A percentile compares a stretch with the other conserved stretches of the same genome.
Conservation (phyloP, 2,113 vertebrate genomes). For the Salvelinus alpinus region DNA sequence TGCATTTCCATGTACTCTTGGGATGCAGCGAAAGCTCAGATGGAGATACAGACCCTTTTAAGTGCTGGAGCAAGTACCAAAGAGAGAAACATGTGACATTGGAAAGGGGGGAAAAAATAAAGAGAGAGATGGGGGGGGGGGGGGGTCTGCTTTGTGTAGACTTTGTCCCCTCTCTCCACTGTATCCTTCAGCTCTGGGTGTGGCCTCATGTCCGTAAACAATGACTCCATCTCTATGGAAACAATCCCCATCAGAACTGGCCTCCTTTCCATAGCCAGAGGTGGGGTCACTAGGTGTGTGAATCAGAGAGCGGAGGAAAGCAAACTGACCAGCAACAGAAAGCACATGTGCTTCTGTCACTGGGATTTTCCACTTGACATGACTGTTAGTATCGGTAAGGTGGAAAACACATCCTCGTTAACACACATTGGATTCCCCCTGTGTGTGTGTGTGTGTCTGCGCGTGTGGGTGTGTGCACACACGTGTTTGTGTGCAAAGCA, state of each 20-base stretch:
- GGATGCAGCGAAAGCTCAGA: slow-evolving; percentile 1
- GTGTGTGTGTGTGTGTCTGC: slow-evolving; percentile 41
- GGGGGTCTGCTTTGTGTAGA: not conserved
- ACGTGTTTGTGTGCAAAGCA: not conserved
- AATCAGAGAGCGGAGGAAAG: too few species aligned
- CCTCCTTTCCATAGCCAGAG: slow-evolving; percentile 11
- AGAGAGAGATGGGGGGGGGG: not conserved
- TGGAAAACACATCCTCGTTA: too few species aligned
- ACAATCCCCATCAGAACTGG: not conserved
- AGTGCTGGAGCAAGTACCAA: slow-evolving; percentile 5
- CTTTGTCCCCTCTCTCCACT: not conserved
- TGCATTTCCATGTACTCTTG: not conserved
- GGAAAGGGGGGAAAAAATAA: not conserved
- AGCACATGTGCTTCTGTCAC: too few species aligned
- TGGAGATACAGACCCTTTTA: not conserved
- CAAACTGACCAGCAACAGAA: too few species aligned
- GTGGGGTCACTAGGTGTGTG: slow-evolving; percentile 40
- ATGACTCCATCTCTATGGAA: slow-evolving; percentile 1
- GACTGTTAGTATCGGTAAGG: too few species aligned
- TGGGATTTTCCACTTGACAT: too few species aligned
- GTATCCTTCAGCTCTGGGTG: not conserved
- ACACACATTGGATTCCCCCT: slow-evolving; percentile 17
- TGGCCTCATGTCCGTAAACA: not conserved
- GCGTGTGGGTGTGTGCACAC: too few species aligned
- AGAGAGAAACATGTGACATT: not conserved